Evolutionary conservation across 2,113 vertebrate genomes (phyloP).

Genomic region (Monopterus albus): DNA sequence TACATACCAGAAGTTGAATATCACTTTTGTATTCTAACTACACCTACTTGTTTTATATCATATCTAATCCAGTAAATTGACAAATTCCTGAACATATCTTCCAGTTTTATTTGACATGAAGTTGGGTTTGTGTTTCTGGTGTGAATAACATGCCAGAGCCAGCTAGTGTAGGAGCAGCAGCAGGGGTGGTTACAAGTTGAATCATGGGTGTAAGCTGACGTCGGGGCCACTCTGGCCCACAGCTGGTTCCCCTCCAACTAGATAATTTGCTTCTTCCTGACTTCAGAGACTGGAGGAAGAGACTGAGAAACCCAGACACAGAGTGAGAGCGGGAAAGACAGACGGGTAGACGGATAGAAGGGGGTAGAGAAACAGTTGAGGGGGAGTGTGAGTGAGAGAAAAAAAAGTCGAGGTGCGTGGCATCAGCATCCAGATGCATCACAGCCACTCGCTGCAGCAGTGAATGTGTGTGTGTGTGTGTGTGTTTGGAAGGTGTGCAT

Average conservation of each 20-base stretch:
- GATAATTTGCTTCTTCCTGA: conserved; percentile 66
- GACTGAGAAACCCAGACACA: conserved; percentile 59
- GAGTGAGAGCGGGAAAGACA: conserved; percentile 62
- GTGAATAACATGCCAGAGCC: conserved; percentile 28
- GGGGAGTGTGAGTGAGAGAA: conserved; percentile 40
- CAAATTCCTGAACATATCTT: not conserved
- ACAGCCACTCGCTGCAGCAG: conserved; percentile 37
- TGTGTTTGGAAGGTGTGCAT: conserved; percentile 47
- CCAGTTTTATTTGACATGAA: conserved; percentile 12
- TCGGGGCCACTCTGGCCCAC: conserved; percentile 57
- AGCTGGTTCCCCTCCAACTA: conserved; percentile 76
- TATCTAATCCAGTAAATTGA: conserved; percentile 29
- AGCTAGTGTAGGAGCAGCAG: conserved; percentile 33
- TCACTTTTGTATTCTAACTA: conserved; percentile 45
- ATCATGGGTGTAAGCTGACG: conserved; percentile 60
- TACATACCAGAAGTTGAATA: conserved; percentile 59
- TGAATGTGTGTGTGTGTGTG: too few relatives aligned
- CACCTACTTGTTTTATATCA: conserved; percentile 24
- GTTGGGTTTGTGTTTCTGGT: conserved; percentile 23
- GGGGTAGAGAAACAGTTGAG: conserved; percentile 43
- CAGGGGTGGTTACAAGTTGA: conserved; percentile 54
- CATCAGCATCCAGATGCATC: conserved; percentile 68
- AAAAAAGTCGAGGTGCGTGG: conserved; percentile 48
- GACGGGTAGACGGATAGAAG: conserved; percentile 47
- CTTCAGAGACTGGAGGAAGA: conserved; percentile 69